phyloP scores from a whole-genome alignment of 2,113 vertebrate species.

The Mormoops blainvillei region DNA sequence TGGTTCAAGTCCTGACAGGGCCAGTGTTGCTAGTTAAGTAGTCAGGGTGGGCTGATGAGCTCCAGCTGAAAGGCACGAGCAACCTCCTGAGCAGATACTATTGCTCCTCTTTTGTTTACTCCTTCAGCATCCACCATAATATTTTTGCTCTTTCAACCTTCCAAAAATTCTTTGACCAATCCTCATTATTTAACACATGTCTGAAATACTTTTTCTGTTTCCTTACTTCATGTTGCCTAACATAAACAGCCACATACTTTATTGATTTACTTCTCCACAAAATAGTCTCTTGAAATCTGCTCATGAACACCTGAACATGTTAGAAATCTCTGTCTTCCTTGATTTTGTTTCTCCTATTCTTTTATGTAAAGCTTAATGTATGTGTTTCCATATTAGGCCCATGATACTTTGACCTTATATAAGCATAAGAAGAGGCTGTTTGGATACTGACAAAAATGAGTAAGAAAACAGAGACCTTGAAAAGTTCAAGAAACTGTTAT shows the following conservation, averaged over 20 bases:
- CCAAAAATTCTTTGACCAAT: background rate
- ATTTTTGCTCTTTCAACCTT: background rate
- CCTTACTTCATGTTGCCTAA: background rate
- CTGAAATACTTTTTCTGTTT: background rate
- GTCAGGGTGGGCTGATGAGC: background rate
- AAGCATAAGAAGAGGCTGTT: background rate
- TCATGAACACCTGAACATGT: background rate
- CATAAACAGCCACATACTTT: background rate
- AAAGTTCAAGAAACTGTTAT: background rate
- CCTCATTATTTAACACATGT: background rate
- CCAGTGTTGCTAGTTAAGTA: background rate
- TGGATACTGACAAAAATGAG: background rate
- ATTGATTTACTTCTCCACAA: background rate
- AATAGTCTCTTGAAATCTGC: background rate
- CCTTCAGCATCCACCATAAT: background rate
- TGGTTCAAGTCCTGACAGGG: background rate
- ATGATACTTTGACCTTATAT: background rate
- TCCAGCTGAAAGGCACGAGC: background rate
- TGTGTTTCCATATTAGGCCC: background rate
- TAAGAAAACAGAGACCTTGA: background rate
- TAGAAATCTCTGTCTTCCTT: background rate
- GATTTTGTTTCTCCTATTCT: background rate
- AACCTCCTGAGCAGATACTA: background rate
- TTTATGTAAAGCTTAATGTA: background rate
- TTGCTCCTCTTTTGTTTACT: background rate